Base-by-base conservation (phyloP, 2,113 vertebrate genomes). In the Mobula hypostoma region DNA sequence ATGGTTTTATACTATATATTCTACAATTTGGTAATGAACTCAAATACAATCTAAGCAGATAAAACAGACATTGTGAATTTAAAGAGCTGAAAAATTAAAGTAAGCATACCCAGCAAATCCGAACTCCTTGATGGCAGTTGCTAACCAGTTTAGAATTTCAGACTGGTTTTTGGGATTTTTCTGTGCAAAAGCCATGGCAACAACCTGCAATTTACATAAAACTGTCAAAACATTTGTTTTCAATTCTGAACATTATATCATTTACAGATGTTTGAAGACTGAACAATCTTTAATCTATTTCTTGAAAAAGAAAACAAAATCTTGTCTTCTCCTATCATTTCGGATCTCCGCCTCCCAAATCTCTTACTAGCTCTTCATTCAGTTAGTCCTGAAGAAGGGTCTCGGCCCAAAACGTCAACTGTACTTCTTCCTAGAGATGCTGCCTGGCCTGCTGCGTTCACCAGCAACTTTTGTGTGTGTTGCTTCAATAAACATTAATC, bases 91-190 rank as follows among this genome's bases (percentile, higher is more conserved):
- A 48, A 56, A 58, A n/a, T 58, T 95, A 94, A 76, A 29, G 11
- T 74, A n/a, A 68, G 96, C 97, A 94, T 96, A 99, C 99, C 98
- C 99, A 95, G 97, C 96, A 96, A 99, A 99, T 32, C 99, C 99
- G 97, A 99, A 99, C 96, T 99, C 99, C 96, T 99, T 99, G 96
- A 99, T 99, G 76, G 98, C 98, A 95, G 98, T 98, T 93, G 98
- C 97, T 93, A 99, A 96, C 99, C 99, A 99, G 95, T 98, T 99
- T 94, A 99, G 96, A 11, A 98, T 97, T 97, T 99, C 99, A 2
- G 99, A 98, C 80, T 99, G 99, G 96, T 99, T 99, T 96, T 99
- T 99, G 70, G 99, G 99, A 96, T 99, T 99, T 97, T 99, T 99
- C 95, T 99, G 99, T 90, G 98, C 97, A 95, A 99, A 99, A 0